Percentiles rank a stretch among this genome's conserved stretches.
Evolutionary conservation across 35 echinoderm and acorn worm species (phyloP).

Genomic region (Amphiura filiformis): DNA sequence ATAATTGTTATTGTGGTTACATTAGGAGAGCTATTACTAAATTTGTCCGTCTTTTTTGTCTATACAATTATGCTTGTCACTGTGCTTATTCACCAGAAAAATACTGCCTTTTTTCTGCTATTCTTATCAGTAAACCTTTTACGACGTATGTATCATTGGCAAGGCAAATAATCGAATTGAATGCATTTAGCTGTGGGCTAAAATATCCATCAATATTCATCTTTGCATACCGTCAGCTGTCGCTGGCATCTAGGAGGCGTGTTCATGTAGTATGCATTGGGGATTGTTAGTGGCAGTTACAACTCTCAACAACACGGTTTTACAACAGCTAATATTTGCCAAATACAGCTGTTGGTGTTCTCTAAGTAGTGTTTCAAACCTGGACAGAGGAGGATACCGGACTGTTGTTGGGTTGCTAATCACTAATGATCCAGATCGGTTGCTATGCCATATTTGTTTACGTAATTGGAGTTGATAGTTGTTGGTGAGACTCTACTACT

Average conservation of each 20-base stretch:
- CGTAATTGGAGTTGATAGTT: too few species aligned
- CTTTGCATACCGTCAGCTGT: not conserved
- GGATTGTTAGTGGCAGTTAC: not conserved
- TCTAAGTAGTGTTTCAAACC: too few species aligned
- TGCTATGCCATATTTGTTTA: too few species aligned
- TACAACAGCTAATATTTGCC: too few species aligned
- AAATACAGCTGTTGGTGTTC: too few species aligned
- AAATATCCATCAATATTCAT: slow-evolving; percentile 15
- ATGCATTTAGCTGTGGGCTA: not conserved
- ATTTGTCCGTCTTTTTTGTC: not conserved
- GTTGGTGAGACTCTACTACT: too few species aligned
- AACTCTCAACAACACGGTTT: not conserved
- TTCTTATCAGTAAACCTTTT: slow-evolving; percentile 7
- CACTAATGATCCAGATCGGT: too few species aligned
- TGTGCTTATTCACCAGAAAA: not conserved
- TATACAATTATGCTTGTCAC: not conserved
- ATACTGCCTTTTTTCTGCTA: not conserved
- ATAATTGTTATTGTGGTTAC: not conserved
- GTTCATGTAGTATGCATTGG: not conserved
- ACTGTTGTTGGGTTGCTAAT: too few species aligned
- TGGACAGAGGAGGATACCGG: too few species aligned
- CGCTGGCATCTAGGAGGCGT: not conserved
- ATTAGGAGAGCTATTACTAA: not conserved
- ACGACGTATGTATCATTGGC: not conserved
- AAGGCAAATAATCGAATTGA: not conserved